Evolutionary conservation across 2,888 invertebrate genomes (phyloP), one percentile per base, ranked within the genome.

Genomic region (Aleiodes testaceus): DNA sequence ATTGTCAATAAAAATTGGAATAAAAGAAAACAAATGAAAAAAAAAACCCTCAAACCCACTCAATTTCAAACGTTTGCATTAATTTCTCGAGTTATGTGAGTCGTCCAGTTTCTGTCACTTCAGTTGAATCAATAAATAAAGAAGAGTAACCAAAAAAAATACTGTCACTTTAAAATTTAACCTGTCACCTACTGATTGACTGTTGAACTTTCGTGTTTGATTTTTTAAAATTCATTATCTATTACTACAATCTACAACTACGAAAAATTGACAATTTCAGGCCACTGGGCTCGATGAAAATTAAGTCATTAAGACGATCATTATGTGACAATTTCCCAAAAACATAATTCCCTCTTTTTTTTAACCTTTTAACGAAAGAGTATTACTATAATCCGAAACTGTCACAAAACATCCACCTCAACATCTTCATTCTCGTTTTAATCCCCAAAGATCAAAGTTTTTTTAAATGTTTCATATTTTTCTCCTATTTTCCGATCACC

Each of bases 261-360:
- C 49, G 42, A 20, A 70, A 65, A 65, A 64, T 64, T 70, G 69
- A 70, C 69, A 53, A 70, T 65, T 65, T 55, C 30, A 65, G 20
- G 53, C 45, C 55, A 45, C 44, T 59, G 36, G 36, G 36, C 18
- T 52, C 42, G 22, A 26, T n/a, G 9, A 18, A 5, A 44, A 18
- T 20, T 14, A 18, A n/a, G 69, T 1, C 12, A 26, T 22, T 18
- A 22, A 26, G 49, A 14, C 14, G n/a, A 14, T 49, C 5, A 18
- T 49, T 14, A 7, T 16, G 49, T 50, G 36, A 36, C 36, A 36
- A 36, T 26, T 26, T 26, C 3, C 26, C 0, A 26, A 26, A 26
- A 26, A 26, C 5, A 26, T 26, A 26, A 26, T 26, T 26, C 26
- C 26, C 3, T 3, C 3, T 26, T 26, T 26, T 0, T 26, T 5